phyloP scores from a whole-genome alignment of 2,888 invertebrate species.

The Priocnemis perturbator region DNA sequence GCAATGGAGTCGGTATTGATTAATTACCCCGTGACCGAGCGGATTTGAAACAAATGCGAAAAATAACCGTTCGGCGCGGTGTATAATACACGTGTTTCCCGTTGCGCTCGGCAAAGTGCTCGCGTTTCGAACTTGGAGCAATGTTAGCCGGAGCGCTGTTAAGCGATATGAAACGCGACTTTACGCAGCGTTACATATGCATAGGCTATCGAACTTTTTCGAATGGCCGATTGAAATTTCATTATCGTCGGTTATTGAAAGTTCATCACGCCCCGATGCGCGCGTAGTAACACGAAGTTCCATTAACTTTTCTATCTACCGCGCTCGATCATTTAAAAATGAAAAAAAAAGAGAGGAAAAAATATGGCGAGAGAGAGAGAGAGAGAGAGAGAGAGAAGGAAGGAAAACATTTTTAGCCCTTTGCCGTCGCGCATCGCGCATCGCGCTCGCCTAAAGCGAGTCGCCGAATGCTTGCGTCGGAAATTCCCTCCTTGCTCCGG shows the following conservation, averaged over 20 bases:
- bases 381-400: background rate
- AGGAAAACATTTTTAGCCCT: background rate
- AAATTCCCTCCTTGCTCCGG: too few species aligned
- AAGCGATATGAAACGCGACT: slow-evolving; percentile 5
- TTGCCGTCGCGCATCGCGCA: too few species aligned
- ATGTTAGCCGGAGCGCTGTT: slow-evolving; percentile 15
- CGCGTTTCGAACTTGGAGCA: too few species aligned
- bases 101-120: background rate
- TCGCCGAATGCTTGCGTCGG: too few species aligned
- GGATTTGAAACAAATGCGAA: background rate
- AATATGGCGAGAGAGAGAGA: background rate
- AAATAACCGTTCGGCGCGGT: background rate
- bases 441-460: too few species aligned
- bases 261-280: slow-evolving; percentile 40
- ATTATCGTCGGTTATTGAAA: slow-evolving; percentile 46
- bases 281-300: slow-evolving; percentile 25
- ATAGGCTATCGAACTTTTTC: slow-evolving; percentile 27
- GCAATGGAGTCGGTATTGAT: background rate
- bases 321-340: background rate
- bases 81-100: slow-evolving; percentile 3
- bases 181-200: slow-evolving; percentile 20
- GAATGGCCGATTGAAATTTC: slow-evolving; percentile 36
- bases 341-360: background rate
- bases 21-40: too few species aligned
- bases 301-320: slow-evolving; percentile 41